Percentiles rank a stretch among this genome's conserved stretches.
phyloP scores from a whole-genome alignment of 1,140 invertebrate genomes.

The Drosophila varians region DNA sequence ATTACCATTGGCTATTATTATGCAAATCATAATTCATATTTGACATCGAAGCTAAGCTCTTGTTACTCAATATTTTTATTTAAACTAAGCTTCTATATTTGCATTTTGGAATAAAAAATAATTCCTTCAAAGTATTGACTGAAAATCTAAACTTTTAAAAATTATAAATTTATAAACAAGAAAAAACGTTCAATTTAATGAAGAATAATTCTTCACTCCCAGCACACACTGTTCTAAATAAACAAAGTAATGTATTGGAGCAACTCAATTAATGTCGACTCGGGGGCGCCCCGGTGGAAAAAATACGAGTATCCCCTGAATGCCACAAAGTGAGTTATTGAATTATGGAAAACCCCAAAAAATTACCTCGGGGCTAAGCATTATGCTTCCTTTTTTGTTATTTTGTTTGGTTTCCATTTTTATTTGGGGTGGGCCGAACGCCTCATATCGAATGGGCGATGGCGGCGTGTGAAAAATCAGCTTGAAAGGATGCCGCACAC shows the following conservation, averaged over 20 bases:
- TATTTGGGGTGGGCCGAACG: slow-evolving; percentile 7
- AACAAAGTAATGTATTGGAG: slow-evolving; percentile 14
- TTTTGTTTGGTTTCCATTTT: slow-evolving; percentile 1
- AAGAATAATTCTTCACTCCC: background rate
- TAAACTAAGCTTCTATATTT: too few species aligned
- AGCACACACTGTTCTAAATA: slow-evolving; percentile 20
- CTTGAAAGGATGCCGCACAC: slow-evolving; percentile 72
- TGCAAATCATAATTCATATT: background rate
- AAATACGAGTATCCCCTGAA: slow-evolving; percentile 30
- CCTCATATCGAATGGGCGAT: slow-evolving; percentile 43
- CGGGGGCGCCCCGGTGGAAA: slow-evolving; percentile 26
- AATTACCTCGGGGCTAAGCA: slow-evolving; percentile 21
- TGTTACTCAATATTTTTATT: background rate
- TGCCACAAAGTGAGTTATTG: slow-evolving; percentile 31
- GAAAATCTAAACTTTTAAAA: background rate
- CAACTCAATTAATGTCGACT: slow-evolving; percentile 45
- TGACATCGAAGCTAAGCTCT: background rate
- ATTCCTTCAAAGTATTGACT: background rate
- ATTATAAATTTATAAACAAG: background rate
- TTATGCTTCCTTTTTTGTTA: background rate
- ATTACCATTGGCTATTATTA: background rate
- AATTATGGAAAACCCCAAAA: slow-evolving; percentile 42
- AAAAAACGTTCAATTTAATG: background rate
- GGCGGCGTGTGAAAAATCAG: slow-evolving; percentile 75
- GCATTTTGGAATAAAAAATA: background rate